Evolutionary conservation across 2,797 vertebrate genomes (phyloP).

Genomic region (Gymnothorax reevesii): DNA sequence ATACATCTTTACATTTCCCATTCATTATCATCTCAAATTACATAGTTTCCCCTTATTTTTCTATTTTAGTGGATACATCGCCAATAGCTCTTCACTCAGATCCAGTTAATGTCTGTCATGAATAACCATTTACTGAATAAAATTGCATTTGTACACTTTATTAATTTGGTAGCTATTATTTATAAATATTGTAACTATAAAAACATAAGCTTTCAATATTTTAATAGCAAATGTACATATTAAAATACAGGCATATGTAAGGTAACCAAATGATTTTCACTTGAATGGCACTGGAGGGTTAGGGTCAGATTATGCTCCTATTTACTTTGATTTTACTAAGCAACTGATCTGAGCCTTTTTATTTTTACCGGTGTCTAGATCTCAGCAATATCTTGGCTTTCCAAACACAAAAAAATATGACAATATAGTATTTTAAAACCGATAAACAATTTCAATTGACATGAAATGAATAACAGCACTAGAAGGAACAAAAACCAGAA

Average conservation of each 20-base stretch:
- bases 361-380: not conserved
- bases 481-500: not conserved
- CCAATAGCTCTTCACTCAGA: not conserved
- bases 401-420: not conserved
- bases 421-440: not conserved
- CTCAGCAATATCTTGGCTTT: conserved; percentile 9
- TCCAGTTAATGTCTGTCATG: not conserved
- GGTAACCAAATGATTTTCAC: not conserved
- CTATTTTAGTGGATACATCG: not conserved
- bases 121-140: conserved; percentile 22
- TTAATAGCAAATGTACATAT: not conserved
- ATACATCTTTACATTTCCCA: not conserved
- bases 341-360: not conserved
- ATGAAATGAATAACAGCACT: not conserved
- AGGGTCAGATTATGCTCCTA: not conserved
- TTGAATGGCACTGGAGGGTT: not conserved
- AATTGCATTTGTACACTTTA: not conserved
- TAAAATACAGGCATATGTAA: not conserved
- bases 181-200: not conserved
- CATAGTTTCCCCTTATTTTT: not conserved
- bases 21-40: not conserved
- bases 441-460: too few relatives aligned
- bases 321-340: not conserved
- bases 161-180: not conserved
- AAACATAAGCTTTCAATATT: not conserved